Evolutionary conservation across 2,888 invertebrate genomes (phyloP).

Genomic region (Alentia gelatinosa): DNA sequence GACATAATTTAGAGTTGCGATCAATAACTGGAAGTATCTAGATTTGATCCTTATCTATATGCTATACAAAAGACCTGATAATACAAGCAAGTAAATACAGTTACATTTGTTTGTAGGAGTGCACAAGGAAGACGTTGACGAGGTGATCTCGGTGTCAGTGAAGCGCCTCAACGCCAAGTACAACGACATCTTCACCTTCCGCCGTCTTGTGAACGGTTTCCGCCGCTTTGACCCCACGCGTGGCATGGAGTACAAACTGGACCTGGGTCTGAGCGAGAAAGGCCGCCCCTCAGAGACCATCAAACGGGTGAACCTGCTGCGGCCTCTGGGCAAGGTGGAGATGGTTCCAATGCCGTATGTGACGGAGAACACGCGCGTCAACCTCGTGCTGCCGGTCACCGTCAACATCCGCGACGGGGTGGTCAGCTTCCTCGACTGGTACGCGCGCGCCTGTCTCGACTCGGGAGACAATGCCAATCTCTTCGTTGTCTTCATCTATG

Average conservation of each 20-base stretch:
- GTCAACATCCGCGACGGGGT: slow-evolving; percentile 82
- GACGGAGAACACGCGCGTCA: slow-evolving; percentile 93
- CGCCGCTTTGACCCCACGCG: slow-evolving; percentile 89
- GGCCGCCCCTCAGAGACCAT: slow-evolving; percentile 65
- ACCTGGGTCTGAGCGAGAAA: slow-evolving; percentile 81
- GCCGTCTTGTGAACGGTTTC: slow-evolving; percentile 85
- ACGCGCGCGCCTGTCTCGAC: slow-evolving; percentile 87
- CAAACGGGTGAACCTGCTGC: slow-evolving; percentile 88
- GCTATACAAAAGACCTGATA: no score
- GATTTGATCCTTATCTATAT: no score
- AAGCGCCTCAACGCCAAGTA: slow-evolving; percentile 72
- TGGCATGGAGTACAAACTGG: slow-evolving; percentile 92
- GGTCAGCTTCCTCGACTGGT: slow-evolving; percentile 87
- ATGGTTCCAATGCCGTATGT: slow-evolving; percentile 96
- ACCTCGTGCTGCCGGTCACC: slow-evolving; percentile 88
- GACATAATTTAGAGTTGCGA: no score
- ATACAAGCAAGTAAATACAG: no score
- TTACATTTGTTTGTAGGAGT: slow-evolving; percentile 79
- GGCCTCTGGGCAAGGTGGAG: slow-evolving; percentile 92
- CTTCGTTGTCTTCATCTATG: slow-evolving; percentile 86
- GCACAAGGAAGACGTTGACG: slow-evolving; percentile 84
- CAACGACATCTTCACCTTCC: slow-evolving; percentile 78
- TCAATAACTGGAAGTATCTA: no score
- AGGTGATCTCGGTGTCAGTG: slow-evolving; percentile 82
- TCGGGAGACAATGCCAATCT: slow-evolving; percentile 90